Percentiles rank a stretch among this genome's conserved stretches.
Evolutionary conservation across 2,113 vertebrate species (phyloP).

Genomic region (Hepsetus odoe): DNA sequence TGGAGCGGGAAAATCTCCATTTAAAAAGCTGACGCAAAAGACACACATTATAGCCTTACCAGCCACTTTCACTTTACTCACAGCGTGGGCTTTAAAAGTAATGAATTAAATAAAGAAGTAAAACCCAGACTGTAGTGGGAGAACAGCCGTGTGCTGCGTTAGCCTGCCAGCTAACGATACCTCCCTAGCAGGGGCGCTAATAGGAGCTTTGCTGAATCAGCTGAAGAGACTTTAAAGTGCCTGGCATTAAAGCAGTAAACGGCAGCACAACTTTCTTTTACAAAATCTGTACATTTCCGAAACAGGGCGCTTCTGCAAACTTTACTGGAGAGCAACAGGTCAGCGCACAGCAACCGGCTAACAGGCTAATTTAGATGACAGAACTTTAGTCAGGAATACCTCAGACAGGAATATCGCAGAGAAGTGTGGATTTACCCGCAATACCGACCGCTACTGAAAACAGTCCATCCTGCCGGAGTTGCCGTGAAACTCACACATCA

Average conservation of each 20-base stretch:
- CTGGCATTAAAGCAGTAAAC: not conserved
- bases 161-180: not conserved
- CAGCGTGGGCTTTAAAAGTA: too few relatives aligned
- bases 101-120: not conserved
- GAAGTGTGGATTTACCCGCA: constrained; percentile 11
- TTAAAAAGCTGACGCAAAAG: too few relatives aligned
- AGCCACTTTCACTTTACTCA: too few relatives aligned
- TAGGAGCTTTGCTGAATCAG: not conserved
- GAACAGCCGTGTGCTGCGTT: not conserved
- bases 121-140: not conserved
- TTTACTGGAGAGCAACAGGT: not conserved
- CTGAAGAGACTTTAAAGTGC: not conserved
- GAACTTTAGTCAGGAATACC: not conserved
- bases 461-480: not conserved
- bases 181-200: constrained; percentile 10
- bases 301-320: not conserved
- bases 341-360: constrained; percentile 6
- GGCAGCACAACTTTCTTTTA: not conserved
- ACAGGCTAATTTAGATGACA: constrained; percentile 24
- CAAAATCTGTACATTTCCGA: not conserved
- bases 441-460: not conserved
- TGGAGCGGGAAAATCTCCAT: too few relatives aligned
- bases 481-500: not conserved
- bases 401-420: not conserved
- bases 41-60: too few relatives aligned